These are phyloP conservation scores for Odiellus spinosus DNA, from an alignment of 2,888 invertebrate species.

Conservation along the genomic window DNA sequence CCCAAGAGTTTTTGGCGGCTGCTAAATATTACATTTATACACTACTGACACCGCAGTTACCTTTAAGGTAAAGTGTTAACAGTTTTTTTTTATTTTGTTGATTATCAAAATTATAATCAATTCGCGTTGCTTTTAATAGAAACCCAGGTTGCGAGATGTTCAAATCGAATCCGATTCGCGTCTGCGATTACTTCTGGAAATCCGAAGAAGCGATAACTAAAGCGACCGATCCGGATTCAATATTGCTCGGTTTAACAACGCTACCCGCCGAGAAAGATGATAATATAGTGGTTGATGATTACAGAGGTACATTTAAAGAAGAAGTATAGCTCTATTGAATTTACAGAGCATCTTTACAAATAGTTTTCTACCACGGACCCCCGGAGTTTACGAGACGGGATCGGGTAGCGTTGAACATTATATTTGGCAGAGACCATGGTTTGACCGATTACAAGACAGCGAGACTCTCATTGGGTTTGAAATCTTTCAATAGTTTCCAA, in stretches of 20 bases:
- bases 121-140: too few relatives aligned
- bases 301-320: constrained; percentile 32
- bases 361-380: constrained; percentile 33
- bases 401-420: constrained; percentile 43
- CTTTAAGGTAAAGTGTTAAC: too few relatives aligned
- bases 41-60: too few relatives aligned
- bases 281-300: constrained; percentile 40
- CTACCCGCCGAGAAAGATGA: constrained; percentile 41
- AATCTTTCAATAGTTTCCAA: too few relatives aligned
- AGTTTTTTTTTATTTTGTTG: too few relatives aligned
- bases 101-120: too few relatives aligned
- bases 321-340: too few relatives aligned
- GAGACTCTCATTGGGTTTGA: constrained; percentile 30
- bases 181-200: constrained; percentile 40
- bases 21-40: constrained; percentile 46
- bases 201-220: constrained; percentile 29
- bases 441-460: constrained; percentile 45
- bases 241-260: constrained; percentile 40
- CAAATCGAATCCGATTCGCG: constrained; percentile 28
- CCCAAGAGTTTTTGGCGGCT: constrained; percentile 43
- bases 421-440: constrained; percentile 39
- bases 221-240: constrained; percentile 33
- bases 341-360: too few relatives aligned
- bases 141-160: too few relatives aligned
- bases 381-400: constrained; percentile 42